Percentiles rank a stretch among this genome's conserved stretches.
These are phyloP conservation scores for Atherinomorus stipes DNA, from an alignment of 2,113 vertebrate genomes.

Conservation along the genomic window DNA sequence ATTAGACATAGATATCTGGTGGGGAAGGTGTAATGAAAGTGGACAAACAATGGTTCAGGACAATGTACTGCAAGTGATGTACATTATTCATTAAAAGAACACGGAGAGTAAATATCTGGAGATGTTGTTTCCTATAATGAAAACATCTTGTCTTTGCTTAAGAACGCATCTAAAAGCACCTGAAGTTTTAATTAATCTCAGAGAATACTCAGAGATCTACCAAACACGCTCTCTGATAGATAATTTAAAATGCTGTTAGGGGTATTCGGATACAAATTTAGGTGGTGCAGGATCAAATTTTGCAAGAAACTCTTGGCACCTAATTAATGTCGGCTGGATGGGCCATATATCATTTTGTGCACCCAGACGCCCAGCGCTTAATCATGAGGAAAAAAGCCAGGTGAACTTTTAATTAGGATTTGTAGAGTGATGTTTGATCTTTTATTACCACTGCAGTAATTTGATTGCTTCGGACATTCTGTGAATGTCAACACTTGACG, in stretches of 20 bases:
- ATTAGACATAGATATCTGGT: too few relatives aligned
- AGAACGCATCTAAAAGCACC: not conserved
- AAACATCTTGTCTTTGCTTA: conserved; percentile 8
- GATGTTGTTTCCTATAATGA: not conserved
- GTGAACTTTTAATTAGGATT: conserved; percentile 58
- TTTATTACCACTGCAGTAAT: conserved; percentile 37
- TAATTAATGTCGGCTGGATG: conserved; percentile 54
- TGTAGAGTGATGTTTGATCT: conserved; percentile 51
- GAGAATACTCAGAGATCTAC: conserved; percentile 22
- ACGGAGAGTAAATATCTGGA: not conserved
- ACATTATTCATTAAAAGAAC: too few relatives aligned
- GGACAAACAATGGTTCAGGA: not conserved
- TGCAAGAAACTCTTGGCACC: conserved; percentile 19
- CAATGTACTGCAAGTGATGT: too few relatives aligned
- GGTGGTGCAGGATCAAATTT: conserved; percentile 37
- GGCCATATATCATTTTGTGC: conserved; percentile 56
- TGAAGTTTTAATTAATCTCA: conserved; percentile 1
- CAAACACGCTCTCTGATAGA: not conserved
- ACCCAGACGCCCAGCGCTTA: conserved; percentile 44
- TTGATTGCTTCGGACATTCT: conserved; percentile 22
- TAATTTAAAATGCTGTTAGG: conserved; percentile 14
- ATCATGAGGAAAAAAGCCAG: conserved; percentile 47
- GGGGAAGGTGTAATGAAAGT: not conserved
- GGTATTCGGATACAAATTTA: not conserved
- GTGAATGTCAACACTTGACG: conserved; percentile 6